phyloP scores from a whole-genome alignment of 1,140 invertebrate genomes.

The Zaprionus tsacasi region DNA sequence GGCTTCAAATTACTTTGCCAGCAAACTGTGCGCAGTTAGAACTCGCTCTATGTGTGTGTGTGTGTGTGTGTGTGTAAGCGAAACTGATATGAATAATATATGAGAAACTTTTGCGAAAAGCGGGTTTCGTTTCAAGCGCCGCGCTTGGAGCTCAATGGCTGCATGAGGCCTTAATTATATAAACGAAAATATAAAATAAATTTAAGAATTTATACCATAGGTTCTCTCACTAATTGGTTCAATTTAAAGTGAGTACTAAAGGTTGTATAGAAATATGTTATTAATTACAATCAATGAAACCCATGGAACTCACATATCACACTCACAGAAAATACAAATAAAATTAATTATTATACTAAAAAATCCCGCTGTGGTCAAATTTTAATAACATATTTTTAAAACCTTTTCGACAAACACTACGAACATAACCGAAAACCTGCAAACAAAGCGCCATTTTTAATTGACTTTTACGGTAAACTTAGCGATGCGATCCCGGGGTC shows the following conservation, averaged over 20 bases:
- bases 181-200: neutral
- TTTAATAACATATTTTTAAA: neutral
- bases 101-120: conserved; percentile 51
- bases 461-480: conserved; percentile 49
- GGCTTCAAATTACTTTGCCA: conserved; percentile 56
- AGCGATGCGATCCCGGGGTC: conserved; percentile 18
- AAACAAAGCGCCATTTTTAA: conserved; percentile 44
- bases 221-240: neutral
- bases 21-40: conserved; percentile 60
- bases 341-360: neutral
- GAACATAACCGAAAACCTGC: neutral
- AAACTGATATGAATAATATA: conserved; percentile 70
- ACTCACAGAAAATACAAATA: neutral
- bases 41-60: conserved; percentile 23
- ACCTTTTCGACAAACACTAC: neutral
- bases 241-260: no score
- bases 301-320: neutral
- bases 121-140: conserved; percentile 19
- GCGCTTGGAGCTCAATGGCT: neutral
- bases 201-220: neutral
- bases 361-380: neutral
- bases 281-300: no score
- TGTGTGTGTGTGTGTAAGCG: conserved; percentile 8
- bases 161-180: neutral
- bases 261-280: no score